Conservation (phyloP, 2,888 invertebrate species). For the Iphiclides podalirius region DNA sequence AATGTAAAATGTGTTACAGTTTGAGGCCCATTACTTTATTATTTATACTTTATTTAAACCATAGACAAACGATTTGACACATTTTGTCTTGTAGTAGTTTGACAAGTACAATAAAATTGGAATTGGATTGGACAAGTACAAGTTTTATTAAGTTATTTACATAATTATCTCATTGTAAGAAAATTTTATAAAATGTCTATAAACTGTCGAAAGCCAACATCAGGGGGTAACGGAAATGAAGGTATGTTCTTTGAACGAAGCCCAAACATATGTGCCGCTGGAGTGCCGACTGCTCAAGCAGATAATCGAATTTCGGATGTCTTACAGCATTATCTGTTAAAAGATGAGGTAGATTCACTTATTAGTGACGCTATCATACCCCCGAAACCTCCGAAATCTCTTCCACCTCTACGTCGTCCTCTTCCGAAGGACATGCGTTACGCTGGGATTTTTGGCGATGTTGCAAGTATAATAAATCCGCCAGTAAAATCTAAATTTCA, state of each 20-base stretch:
- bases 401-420: conserved; percentile 52
- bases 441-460: conserved; percentile 45
- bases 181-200: conserved; percentile 53
- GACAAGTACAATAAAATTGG: too few species aligned
- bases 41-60: too few species aligned
- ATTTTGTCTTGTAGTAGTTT: too few species aligned
- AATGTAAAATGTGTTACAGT: too few species aligned
- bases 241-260: conserved; percentile 62
- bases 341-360: conserved; percentile 62
- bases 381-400: conserved; percentile 42
- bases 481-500: conserved; percentile 57
- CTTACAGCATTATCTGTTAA: conserved; percentile 55
- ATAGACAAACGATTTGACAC: too few species aligned
- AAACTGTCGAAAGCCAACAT: conserved; percentile 50
- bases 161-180: too few species aligned
- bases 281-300: conserved; percentile 54
- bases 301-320: conserved; percentile 43
- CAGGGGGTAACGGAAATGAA: conserved; percentile 63
- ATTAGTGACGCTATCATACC: conserved; percentile 57
- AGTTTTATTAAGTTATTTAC: too few species aligned
- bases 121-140: too few species aligned
- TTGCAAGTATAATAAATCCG: conserved; percentile 50
- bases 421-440: conserved; percentile 47
- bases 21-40: too few species aligned
- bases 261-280: conserved; percentile 61